Base-by-base conservation (phyloP, 2,113 vertebrate genomes). In the Urocitellus parryii region DNA sequence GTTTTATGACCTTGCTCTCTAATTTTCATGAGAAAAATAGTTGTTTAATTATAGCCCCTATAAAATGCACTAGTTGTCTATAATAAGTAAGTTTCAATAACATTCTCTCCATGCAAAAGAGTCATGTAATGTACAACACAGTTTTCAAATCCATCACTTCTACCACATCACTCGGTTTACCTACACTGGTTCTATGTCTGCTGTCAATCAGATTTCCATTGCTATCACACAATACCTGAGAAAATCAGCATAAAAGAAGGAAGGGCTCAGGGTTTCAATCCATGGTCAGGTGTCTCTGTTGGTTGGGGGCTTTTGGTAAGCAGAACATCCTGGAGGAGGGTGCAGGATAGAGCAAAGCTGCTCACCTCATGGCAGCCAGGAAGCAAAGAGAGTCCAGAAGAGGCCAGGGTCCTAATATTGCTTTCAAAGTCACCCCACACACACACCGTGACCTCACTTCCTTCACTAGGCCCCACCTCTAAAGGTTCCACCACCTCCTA, bases 271-370 rank as follows among this genome's bases (percentile, higher is more conserved):
- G 61, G 37, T 83, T 65, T 63, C 39, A 65, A 17, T 14, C 25
- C 18, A 37, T 42, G 25, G 63, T 39, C n/a, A 1, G 63, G 0
- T n/a, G 29, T 22, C 25, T 13, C 20, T 34, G 16, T 25, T 58
- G 37, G 42, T 68, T 24, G 12, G 13, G 22, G 27, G 25, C 20
- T 12, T 80, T 37, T 8, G 11, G 45, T 24, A 73, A 18, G 12
- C 13, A 6, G 39, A 22, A 6, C 1, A 61, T 3, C 25, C 48
- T 13, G 42, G 53, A 63, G 24, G 2, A 20, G n/a, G 37, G n/a
- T 13, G 2, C n/a, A 39, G 2, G 20, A 11, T 4, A 5, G n/a
- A 42, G 14, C 0, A 37, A 24, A n/a, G 14, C 1, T 61, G 25
- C 32, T 72, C 8, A 37, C 25, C 76, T 72, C 39, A 34, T 10